phyloP scores from a whole-genome alignment of 2,888 invertebrate genomes.

The Hydraecia micacea region DNA sequence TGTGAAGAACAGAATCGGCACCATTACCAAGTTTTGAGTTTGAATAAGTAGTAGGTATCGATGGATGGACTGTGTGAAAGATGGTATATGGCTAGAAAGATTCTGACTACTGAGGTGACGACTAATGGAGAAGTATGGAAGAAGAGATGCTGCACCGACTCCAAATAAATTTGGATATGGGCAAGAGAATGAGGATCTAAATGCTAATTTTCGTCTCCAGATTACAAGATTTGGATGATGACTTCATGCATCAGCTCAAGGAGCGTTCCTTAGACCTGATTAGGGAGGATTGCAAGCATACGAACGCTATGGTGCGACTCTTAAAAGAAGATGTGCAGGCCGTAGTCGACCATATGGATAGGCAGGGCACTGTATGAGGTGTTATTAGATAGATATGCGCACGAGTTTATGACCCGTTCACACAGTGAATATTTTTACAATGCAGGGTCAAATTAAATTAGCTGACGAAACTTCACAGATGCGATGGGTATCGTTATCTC shows the following conservation, averaged over 20 bases:
- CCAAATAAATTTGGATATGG: not conserved
- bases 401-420: not conserved
- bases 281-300: constrained; percentile 75
- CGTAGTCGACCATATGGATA: constrained; percentile 64
- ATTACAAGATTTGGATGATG: constrained; percentile 67
- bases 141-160: not conserved
- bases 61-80: not conserved
- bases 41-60: too few relatives aligned
- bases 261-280: constrained; percentile 69
- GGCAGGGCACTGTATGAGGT: constrained; percentile 23
- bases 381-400: not conserved
- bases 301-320: constrained; percentile 73
- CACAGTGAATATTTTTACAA: too few relatives aligned
- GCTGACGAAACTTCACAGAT: not conserved
- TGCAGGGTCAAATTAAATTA: not conserved
- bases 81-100: not conserved
- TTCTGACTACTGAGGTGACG: not conserved
- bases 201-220: constrained; percentile 58
- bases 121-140: not conserved
- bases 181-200: not conserved
- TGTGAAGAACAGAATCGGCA: too few relatives aligned
- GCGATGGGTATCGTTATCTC: not conserved
- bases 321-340: constrained; percentile 77
- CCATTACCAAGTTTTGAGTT: not conserved
- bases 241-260: constrained; percentile 71